phyloP scores from a whole-genome alignment of 2,113 vertebrate species.

The Columbina picui region DNA sequence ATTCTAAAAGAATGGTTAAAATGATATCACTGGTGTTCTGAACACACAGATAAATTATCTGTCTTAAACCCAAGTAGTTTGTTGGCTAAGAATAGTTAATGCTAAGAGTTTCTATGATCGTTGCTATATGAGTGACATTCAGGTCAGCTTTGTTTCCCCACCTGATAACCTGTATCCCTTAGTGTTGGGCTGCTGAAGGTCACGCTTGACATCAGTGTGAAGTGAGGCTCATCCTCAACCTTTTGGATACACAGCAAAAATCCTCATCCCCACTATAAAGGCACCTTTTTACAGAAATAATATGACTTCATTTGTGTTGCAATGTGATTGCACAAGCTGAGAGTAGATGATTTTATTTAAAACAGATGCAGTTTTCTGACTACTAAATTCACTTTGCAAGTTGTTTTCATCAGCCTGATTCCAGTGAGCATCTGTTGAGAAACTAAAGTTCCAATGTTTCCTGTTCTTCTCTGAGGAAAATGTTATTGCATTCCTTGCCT shows the following conservation, averaged over 20 bases:
- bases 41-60: not conserved
- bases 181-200: not conserved
- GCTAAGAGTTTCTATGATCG: accelerated
- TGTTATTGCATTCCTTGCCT: not conserved
- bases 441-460: not conserved
- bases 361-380: not conserved
- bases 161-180: not conserved
- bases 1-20: not conserved
- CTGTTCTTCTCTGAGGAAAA: not conserved
- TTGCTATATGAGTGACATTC: not conserved
- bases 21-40: not conserved
- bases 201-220: not conserved
- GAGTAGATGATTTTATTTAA: not conserved
- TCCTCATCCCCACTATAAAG: not conserved
- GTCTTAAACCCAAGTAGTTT: not conserved
- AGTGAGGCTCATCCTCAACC: not conserved
- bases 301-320: not conserved
- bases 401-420: not conserved
- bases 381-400: not conserved
- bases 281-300: not conserved
- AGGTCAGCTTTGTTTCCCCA: not conserved
- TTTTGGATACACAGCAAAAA: not conserved
- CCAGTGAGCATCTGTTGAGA: not conserved
- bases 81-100: not conserved
- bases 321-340: not conserved